Conservation (phyloP, 2,797 vertebrate genomes). For the Hemitrygon akajei region DNA sequence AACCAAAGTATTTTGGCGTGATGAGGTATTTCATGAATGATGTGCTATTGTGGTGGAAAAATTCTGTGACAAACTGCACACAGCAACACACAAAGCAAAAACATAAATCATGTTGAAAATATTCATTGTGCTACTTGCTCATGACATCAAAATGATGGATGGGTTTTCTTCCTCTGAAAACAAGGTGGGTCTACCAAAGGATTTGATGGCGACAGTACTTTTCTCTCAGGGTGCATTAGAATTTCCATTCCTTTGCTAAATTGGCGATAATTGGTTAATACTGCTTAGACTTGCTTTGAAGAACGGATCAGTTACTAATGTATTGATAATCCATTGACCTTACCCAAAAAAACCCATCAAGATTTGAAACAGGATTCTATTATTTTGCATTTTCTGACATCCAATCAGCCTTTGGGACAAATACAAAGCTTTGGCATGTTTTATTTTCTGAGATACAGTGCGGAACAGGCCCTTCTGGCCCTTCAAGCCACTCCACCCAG, state of each 20-base stretch:
- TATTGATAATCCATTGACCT: neutral
- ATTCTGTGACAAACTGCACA: neutral
- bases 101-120: neutral
- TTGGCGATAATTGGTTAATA: constrained; percentile 14
- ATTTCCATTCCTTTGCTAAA: neutral
- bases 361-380: neutral
- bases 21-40: neutral
- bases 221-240: neutral
- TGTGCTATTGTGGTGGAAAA: neutral
- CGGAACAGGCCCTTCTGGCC: too few relatives aligned
- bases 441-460: too few relatives aligned
- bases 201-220: neutral
- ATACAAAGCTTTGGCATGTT: neutral
- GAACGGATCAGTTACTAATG: neutral
- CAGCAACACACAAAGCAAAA: neutral
- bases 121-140: neutral
- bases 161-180: neutral
- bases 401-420: neutral
- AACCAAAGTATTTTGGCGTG: neutral
- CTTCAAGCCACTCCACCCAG: too few relatives aligned
- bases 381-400: neutral
- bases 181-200: neutral
- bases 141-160: constrained; percentile 9
- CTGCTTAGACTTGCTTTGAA: neutral
- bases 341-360: neutral